These are phyloP conservation scores for Hapalemur alaotrensis DNA, from an alignment of 2,797 vertebrate species.

Conservation along the genomic window DNA sequence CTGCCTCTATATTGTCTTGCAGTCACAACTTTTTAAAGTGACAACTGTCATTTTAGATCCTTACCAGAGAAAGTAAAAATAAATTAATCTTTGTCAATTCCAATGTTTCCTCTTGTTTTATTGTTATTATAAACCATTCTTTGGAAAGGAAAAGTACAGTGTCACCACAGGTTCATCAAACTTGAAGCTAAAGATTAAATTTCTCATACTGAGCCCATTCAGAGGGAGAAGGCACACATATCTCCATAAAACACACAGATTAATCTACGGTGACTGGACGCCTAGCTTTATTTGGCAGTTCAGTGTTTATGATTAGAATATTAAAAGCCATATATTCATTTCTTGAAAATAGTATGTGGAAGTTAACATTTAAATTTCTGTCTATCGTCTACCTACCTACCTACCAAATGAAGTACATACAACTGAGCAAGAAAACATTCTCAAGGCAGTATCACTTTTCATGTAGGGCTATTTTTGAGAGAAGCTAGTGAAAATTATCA, in stretches of 20 bases:
- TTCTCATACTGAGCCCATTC: constrained; percentile 64
- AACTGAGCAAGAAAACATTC: not conserved
- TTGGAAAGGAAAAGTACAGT: constrained; percentile 60
- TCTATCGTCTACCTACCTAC: not conserved
- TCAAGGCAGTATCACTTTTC: not conserved
- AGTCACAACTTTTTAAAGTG: constrained; percentile 73
- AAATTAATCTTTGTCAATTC: constrained; percentile 76
- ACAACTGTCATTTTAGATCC: constrained; percentile 73
- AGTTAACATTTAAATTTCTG: not conserved
- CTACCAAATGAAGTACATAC: not conserved
- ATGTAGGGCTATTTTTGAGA: not conserved
- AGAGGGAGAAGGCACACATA: not conserved
- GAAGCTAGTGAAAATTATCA: not conserved
- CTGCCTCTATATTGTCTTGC: constrained; percentile 52
- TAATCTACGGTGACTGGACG: constrained; percentile 19
- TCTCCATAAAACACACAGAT: not conserved
- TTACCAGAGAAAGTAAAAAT: constrained; percentile 63
- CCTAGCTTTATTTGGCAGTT: constrained; percentile 9
- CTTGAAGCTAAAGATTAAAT: constrained; percentile 78
- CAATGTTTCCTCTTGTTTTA: constrained; percentile 74
- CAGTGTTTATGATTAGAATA: constrained; percentile 31
- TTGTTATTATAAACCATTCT: constrained; percentile 72
- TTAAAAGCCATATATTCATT: not conserved
- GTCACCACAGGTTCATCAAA: constrained; percentile 73
- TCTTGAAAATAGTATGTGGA: not conserved